These are phyloP conservation scores for Germaria angustata DNA, from an alignment of 2,888 invertebrate genomes.

Conservation along the genomic window DNA sequence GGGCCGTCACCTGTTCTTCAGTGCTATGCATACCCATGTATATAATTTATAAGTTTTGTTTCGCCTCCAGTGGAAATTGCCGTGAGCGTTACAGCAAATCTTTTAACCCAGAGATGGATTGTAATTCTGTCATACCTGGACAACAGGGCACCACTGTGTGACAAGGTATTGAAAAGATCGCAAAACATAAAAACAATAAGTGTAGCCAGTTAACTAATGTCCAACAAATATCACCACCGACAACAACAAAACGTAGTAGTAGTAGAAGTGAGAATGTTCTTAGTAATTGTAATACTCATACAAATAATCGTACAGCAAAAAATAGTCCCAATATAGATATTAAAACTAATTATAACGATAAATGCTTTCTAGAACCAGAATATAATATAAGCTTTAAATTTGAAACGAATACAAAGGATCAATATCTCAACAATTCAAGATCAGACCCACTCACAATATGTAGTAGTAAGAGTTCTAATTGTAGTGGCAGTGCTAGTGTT, in stretches of 20 bases:
- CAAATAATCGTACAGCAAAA: slow-evolving; percentile 51
- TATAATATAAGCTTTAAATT: slow-evolving; percentile 63
- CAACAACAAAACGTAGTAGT: slow-evolving; percentile 66
- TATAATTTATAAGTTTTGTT: slow-evolving; percentile 87
- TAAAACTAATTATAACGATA: neutral
- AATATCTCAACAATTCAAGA: neutral
- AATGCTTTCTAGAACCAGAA: slow-evolving; percentile 27
- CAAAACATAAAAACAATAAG: slow-evolving; percentile 25
- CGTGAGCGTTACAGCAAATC: slow-evolving; percentile 72
- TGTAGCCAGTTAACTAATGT: slow-evolving; percentile 44
- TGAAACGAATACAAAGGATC: slow-evolving; percentile 2
- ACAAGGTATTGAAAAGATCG: slow-evolving; percentile 71
- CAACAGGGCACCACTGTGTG: slow-evolving; percentile 80
- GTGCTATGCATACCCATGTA: slow-evolving; percentile 92
- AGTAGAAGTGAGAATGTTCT: slow-evolving; percentile 72
- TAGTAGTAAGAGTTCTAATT: slow-evolving; percentile 65
- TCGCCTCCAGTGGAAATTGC: slow-evolving; percentile 84
- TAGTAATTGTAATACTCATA: slow-evolving; percentile 66
- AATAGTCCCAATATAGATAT: neutral
- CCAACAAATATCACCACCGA: slow-evolving; percentile 64
- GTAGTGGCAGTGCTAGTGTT: slow-evolving; percentile 64
- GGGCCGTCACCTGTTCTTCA: slow-evolving; percentile 91
- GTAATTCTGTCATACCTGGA: slow-evolving; percentile 78
- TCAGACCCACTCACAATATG: neutral
- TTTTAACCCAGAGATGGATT: slow-evolving; percentile 75